Evolutionary conservation across 2,113 vertebrate species (phyloP).

Genomic region (mouse (Mus musculus)): GRCm39 chr6:35502501-35503000

Average conservation of each 20-base stretch:
- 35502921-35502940: slow-evolving; percentile 28
- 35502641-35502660: neutral
- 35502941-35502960: neutral
- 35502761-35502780: slow-evolving; percentile 11
- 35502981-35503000: neutral
- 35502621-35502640: neutral
- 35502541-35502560: neutral
- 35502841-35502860: neutral
- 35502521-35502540: slow-evolving; percentile 52
- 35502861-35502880: neutral
- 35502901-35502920: neutral
- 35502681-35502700: slow-evolving; percentile 37
- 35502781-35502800: slow-evolving; percentile 32
- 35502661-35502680: neutral
- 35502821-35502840: neutral
- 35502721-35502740: neutral
- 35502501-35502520: neutral
- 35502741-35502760: slow-evolving; percentile 38
- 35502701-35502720: slow-evolving; percentile 33
- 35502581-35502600: neutral
- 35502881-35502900: neutral
- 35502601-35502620: neutral
- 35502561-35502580: slow-evolving; percentile 8
- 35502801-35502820: neutral
- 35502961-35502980: slow-evolving; percentile 24